These are phyloP conservation scores for Zaprionus gabonicus DNA, from an alignment of 1,140 invertebrate species.

Conservation along the genomic window DNA sequence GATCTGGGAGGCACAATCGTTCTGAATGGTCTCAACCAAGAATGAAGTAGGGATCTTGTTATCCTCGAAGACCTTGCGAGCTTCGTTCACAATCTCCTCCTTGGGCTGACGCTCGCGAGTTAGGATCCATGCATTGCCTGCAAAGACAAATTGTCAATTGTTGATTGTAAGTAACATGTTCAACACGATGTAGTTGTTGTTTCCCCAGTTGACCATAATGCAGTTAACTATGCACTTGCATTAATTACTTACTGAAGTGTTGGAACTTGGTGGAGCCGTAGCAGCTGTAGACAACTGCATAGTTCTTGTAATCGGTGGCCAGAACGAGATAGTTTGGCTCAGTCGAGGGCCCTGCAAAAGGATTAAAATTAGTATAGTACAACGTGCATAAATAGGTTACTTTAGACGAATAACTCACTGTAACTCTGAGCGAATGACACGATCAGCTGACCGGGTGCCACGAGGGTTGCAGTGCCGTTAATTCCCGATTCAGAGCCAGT, in stretches of 20 bases:
- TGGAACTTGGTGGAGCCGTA: constrained; percentile 85
- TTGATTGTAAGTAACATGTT: constrained; percentile 32
- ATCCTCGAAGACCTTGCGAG: constrained; percentile 61
- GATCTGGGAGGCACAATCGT: background rate
- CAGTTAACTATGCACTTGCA: constrained; percentile 48
- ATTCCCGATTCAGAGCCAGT: constrained; percentile 71
- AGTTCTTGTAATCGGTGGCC: constrained; percentile 91
- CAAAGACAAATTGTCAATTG: constrained; percentile 24
- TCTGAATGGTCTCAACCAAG: constrained; percentile 65
- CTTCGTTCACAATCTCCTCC: constrained; percentile 32
- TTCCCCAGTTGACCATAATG: constrained; percentile 30
- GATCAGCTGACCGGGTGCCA: constrained; percentile 63
- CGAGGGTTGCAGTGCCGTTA: constrained; percentile 85
- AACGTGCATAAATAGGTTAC: too few relatives aligned
- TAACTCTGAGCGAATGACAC: constrained; percentile 53
- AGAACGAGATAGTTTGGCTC: constrained; percentile 90
- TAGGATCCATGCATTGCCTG: constrained; percentile 75
- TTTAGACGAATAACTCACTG: constrained; percentile 35
- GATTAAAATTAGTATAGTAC: background rate
- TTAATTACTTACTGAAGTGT: constrained; percentile 76
- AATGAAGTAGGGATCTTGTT: constrained; percentile 58
- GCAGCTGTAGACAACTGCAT: constrained; percentile 92
- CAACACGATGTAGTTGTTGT: constrained; percentile 10
- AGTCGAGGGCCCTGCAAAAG: constrained; percentile 84
- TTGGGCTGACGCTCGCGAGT: constrained; percentile 67